A percentile compares a stretch with the other conserved stretches of the same genome.
Conservation (phyloP, 2,797 vertebrate genomes). For the Smutsia temminckii region DNA sequence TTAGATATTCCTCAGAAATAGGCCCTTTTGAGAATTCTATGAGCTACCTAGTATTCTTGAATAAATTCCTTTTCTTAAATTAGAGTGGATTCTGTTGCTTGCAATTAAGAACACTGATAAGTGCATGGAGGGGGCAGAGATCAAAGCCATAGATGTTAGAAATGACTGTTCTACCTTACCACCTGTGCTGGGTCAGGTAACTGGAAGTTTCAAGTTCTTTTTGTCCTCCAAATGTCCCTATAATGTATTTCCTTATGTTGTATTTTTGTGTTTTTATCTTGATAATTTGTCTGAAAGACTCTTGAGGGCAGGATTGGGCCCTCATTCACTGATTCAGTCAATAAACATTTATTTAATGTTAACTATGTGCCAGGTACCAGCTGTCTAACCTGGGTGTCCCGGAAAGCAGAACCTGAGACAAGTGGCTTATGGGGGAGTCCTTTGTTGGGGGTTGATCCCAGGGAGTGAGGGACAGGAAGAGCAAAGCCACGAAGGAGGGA, state of each 20-base stretch:
- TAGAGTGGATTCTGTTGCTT: constrained; percentile 1
- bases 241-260: background rate
- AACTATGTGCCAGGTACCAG: background rate
- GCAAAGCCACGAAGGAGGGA: background rate
- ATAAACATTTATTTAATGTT: background rate
- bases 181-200: background rate
- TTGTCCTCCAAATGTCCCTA: background rate
- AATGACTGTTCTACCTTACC: background rate
- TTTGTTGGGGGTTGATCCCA: background rate
- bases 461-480: background rate
- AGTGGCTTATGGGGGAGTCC: background rate
- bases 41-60: background rate
- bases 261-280: background rate
- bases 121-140: background rate
- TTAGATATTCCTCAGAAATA: background rate
- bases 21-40: background rate
- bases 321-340: background rate
- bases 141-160: background rate
- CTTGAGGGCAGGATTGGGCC: background rate
- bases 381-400: background rate
- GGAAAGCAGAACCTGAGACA: background rate
- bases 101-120: background rate
- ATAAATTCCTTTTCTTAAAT: constrained; percentile 13
- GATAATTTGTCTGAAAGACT: background rate
- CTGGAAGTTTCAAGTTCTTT: background rate